Conservation (phyloP, 2,888 invertebrate genomes). For the Mythimna lalbum region DNA sequence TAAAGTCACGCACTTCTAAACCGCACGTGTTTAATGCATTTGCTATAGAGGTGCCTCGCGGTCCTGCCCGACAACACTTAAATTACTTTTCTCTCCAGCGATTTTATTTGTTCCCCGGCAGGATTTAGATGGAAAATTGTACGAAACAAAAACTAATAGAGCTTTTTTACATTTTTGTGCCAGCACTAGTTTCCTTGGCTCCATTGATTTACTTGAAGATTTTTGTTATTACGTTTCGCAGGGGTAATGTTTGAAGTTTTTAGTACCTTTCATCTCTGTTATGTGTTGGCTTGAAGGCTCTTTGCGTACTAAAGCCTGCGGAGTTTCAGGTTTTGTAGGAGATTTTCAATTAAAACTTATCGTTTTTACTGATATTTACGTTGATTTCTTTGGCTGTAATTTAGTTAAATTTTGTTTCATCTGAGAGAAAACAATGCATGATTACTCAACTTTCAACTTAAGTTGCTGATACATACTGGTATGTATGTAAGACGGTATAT, state of each 20-base stretch:
- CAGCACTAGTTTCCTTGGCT: conserved; percentile 53
- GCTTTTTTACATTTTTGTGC: conserved; percentile 54
- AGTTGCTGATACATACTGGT: not conserved
- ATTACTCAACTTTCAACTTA: not conserved
- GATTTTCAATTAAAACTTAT: conserved; percentile 33
- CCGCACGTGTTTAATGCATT: conserved; percentile 73
- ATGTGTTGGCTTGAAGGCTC: conserved; percentile 44
- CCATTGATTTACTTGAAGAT: conserved; percentile 64
- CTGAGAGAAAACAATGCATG: not conserved
- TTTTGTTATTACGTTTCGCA: conserved; percentile 58
- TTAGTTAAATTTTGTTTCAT: not conserved
- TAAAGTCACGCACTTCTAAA: conserved; percentile 62
- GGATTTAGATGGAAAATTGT: conserved; percentile 64
- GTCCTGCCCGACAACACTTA: conserved; percentile 71
- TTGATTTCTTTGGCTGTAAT: conserved; percentile 5
- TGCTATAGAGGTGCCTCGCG: conserved; percentile 67
- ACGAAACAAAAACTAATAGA: conserved; percentile 64
- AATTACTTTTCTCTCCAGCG: conserved; percentile 71
- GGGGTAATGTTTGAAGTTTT: conserved; percentile 55
- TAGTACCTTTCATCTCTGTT: conserved; percentile 50
- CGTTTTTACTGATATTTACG: conserved; percentile 17
- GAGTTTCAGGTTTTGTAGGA: conserved; percentile 22
- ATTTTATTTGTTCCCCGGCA: conserved; percentile 66
- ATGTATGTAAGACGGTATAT: conserved; percentile 7
- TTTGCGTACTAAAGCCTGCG: conserved; percentile 41